Conservation (phyloP, 2,797 vertebrate genomes). For the Xiphorhynchus erythropygius region DNA sequence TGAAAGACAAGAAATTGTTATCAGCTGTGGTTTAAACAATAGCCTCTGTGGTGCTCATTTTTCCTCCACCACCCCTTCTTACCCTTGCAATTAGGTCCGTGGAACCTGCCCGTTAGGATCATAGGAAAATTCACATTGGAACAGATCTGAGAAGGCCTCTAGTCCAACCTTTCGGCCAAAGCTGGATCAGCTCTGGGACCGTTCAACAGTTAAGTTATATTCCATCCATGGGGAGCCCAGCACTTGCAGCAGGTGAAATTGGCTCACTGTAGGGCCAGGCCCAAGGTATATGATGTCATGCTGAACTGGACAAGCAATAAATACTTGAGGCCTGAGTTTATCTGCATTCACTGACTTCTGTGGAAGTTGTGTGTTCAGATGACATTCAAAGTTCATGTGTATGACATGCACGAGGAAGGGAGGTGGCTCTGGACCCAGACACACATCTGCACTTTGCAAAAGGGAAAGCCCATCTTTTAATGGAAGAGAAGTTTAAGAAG, state of each 20-base stretch:
- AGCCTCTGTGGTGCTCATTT: not conserved
- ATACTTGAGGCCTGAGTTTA: conserved; percentile 4
- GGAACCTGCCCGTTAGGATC: not conserved
- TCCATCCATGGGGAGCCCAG: not conserved
- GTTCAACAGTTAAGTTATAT: not conserved
- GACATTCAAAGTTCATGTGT: not conserved
- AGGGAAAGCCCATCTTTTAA: not conserved
- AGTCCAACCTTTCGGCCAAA: not conserved
- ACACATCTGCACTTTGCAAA: not conserved
- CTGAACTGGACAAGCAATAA: not conserved
- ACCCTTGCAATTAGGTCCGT: not conserved
- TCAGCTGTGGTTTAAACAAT: not conserved
- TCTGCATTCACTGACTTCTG: not conserved
- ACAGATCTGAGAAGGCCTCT: not conserved
- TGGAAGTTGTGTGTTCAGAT: not conserved
- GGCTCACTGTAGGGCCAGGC: not conserved
- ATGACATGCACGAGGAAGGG: not conserved
- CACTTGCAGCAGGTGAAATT: not conserved
- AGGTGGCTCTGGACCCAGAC: not conserved
- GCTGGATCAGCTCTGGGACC: not conserved
- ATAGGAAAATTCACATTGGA: not conserved
- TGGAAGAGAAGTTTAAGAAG: not conserved
- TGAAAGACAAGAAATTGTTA: not conserved
- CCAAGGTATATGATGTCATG: not conserved
- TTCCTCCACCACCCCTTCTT: not conserved